phyloP scores from a whole-genome alignment of 2,888 invertebrate genomes.

The Ashinkailepas kermadecensis region DNA sequence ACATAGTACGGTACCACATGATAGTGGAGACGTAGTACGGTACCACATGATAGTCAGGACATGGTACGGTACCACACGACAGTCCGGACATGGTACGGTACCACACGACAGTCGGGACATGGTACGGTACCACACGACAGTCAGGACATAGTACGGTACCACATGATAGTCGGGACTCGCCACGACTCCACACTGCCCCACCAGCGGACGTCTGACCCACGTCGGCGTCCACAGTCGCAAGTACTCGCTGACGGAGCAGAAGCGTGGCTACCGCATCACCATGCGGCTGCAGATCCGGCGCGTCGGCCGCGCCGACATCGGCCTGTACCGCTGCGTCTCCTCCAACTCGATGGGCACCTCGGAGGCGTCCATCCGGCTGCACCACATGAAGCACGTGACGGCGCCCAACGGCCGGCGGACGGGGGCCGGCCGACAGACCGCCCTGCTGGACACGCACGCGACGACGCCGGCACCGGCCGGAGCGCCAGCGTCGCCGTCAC shows the following conservation, averaged over 20 bases:
- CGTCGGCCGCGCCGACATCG: slow-evolving; percentile 37
- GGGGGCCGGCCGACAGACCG: slow-evolving; percentile 92
- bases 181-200: too few relatives aligned
- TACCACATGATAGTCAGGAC: too few relatives aligned
- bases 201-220: too few relatives aligned
- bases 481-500: slow-evolving; percentile 85
- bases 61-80: too few relatives aligned
- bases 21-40: too few relatives aligned
- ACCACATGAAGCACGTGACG: slow-evolving; percentile 69
- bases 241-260: slow-evolving; percentile 62
- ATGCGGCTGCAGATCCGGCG: slow-evolving; percentile 62
- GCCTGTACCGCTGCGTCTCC: slow-evolving; percentile 63
- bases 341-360: slow-evolving; percentile 70
- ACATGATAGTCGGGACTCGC: too few relatives aligned
- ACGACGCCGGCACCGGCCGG: slow-evolving; percentile 99
- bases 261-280: slow-evolving; percentile 62
- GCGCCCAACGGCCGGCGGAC: slow-evolving; percentile 90
- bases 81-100: too few relatives aligned
- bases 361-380: slow-evolving; percentile 65
- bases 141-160: too few relatives aligned
- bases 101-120: too few relatives aligned
- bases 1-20: too few relatives aligned
- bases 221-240: slow-evolving; percentile 55
- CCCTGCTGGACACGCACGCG: slow-evolving; percentile 99
- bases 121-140: too few relatives aligned